Percentiles rank a stretch among this genome's conserved stretches.
These are phyloP conservation scores for Thermophis baileyi DNA, from an alignment of 2,113 vertebrate species.

Conservation along the genomic window DNA sequence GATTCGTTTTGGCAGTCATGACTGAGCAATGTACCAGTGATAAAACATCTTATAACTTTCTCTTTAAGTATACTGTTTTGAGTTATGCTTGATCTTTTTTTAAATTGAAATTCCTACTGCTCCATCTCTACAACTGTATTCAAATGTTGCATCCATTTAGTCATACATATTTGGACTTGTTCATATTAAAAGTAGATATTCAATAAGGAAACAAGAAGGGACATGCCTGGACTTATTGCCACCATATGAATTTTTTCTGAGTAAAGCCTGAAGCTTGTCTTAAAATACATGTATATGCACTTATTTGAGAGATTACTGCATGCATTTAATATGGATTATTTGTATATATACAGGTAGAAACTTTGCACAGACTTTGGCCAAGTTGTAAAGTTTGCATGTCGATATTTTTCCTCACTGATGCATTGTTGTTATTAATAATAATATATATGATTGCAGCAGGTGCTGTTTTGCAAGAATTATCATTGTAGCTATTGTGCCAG, in stretches of 20 bases:
- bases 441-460: background rate
- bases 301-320: conserved; percentile 30
- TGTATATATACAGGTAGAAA: conserved; percentile 29
- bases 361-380: conserved; percentile 30
- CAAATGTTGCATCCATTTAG: background rate
- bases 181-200: background rate
- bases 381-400: conserved; percentile 26
- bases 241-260: conserved; percentile 55
- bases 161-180: background rate
- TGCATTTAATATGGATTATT: conserved; percentile 22
- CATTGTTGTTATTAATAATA: background rate
- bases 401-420: conserved; percentile 24
- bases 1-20: background rate
- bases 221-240: background rate
- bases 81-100: background rate
- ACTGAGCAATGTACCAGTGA: background rate
- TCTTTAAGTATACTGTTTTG: background rate
- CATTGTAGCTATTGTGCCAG: background rate
- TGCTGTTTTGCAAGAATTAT: background rate
- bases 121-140: background rate
- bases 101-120: background rate
- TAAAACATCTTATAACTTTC: background rate
- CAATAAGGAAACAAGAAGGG: background rate
- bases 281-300: conserved; percentile 38
- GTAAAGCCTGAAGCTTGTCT: conserved; percentile 14